Conservation (phyloP, 1,140 invertebrate species). For the Pogonus chalceus region DNA sequence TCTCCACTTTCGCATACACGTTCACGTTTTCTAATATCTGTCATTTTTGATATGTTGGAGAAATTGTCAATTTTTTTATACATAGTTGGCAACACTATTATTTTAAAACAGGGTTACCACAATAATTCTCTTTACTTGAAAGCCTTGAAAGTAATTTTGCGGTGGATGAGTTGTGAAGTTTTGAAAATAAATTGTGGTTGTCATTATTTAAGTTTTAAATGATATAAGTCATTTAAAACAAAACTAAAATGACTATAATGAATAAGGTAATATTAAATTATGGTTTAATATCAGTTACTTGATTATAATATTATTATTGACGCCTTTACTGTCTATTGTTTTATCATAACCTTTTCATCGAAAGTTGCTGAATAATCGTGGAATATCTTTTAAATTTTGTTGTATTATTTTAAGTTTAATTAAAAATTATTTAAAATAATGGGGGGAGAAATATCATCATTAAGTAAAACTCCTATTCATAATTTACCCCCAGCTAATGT, state of each 20-base stretch:
- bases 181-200: not conserved
- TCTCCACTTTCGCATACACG: too few species aligned
- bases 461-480: not conserved
- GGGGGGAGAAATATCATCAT: not conserved
- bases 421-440: not conserved
- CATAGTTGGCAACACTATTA: too few species aligned
- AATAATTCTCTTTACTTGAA: too few species aligned
- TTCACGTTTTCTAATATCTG: too few species aligned
- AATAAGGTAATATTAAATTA: constrained; percentile 1
- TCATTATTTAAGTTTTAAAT: not conserved
- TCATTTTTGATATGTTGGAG: too few species aligned
- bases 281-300: too few species aligned
- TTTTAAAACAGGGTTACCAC: too few species aligned
- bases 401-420: not conserved
- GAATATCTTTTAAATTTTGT: not conserved
- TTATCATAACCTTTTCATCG: not conserved
- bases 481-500: not conserved
- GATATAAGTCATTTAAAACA: not conserved
- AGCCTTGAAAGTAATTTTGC: too few species aligned
- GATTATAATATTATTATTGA: too few species aligned
- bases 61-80: too few species aligned
- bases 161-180: not conserved
- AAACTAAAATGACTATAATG: not conserved
- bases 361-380: constrained; percentile 4
- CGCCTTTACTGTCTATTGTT: not conserved